A percentile compares a stretch with the other conserved stretches of the same genome.
Evolutionary conservation across 2,113 vertebrate species (phyloP).

Genomic region (Xiphophorus hellerii): DNA sequence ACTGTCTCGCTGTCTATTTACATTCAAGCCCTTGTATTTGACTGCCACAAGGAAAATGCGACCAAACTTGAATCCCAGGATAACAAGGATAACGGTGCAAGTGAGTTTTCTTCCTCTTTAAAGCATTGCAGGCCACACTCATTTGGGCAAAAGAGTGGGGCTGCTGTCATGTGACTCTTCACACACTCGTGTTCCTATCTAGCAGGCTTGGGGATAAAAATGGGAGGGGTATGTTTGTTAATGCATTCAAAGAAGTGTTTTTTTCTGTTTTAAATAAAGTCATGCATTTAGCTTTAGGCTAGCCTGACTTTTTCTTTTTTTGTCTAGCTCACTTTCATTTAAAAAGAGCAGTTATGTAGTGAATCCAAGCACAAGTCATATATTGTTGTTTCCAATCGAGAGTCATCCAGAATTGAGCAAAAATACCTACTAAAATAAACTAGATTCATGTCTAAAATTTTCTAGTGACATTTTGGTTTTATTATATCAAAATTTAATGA

Average conservation of each 20-base stretch:
- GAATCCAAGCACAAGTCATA: conserved; percentile 40
- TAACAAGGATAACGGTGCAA: conserved; percentile 20
- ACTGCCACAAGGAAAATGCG: conserved; percentile 51
- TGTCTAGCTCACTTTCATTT: conserved; percentile 45
- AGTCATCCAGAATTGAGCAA: conserved; percentile 1
- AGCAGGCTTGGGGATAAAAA: conserved; percentile 41
- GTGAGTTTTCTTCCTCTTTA: conserved; percentile 47
- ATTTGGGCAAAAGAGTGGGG: conserved; percentile 50
- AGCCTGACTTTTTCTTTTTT: conserved; percentile 43
- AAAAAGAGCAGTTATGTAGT: conserved; percentile 44
- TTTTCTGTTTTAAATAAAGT: conserved; percentile 70
- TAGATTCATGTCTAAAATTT: background rate
- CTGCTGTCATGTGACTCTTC: conserved; percentile 68
- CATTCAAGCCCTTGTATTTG: conserved; percentile 50
- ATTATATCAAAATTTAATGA: background rate
- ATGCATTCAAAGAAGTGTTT: conserved; percentile 71
- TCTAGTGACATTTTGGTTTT: background rate
- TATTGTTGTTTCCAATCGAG: conserved; percentile 14
- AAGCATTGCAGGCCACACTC: conserved; percentile 42
- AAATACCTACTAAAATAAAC: background rate
- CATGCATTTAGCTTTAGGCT: conserved; percentile 70
- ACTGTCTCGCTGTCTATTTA: conserved; percentile 51
- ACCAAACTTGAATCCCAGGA: conserved; percentile 54
- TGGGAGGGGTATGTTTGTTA: conserved; percentile 57
- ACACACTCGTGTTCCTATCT: conserved; percentile 66